Base-by-base conservation (phyloP, 2,113 vertebrate species). In the Psettodes erumei region DNA sequence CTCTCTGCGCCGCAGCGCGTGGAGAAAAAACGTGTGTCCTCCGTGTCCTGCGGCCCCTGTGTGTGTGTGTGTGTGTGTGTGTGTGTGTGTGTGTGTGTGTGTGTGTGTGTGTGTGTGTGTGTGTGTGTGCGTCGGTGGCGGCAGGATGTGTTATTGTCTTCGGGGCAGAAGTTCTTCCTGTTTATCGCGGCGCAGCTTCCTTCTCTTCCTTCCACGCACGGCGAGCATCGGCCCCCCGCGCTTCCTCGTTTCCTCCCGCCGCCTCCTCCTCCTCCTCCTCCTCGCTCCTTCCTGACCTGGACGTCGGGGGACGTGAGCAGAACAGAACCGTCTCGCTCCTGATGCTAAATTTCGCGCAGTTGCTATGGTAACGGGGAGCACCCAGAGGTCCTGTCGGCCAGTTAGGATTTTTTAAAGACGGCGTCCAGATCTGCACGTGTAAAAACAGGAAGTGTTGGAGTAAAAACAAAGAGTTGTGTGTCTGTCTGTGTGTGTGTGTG, bases 81-180 rank as follows among this genome's bases (percentile, higher is more conserved):
- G 21, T 66, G 33, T 13, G 53, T 18, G 6, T 23, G 30, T 37
- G 43, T 37, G 50, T 56, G 25, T 59, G 68, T 75, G 38, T 70
- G 58, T 50, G 23, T 37, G 12, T 48, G 61, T 56, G 73, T 69
- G 74, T 69, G 70, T 73, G 28, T 73, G 59, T 62, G 73, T 65
- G 77, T 71, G 66, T 71, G 35, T 72, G 63, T 81, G 81, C 47
- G 38, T 35, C 28, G 21, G n/a, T n/a, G n/a, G 70, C 68, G 25
- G 66, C 70, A 87, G 88, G 85, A 87, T 73, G 77, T 89, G 81
- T 90, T 86, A 89, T 91, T 89, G 89, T 93, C 81, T 89, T 68
- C 18, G 74, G 72, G 77, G 85, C 79, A 87, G 87, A 87, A 85
- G 71, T 84, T 82, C 90, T 91, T 93, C 90, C 92, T 94, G 91